A percentile compares a stretch with the other conserved stretches of the same genome.
Evolutionary conservation across 2,113 vertebrate genomes (phyloP).

Genomic region (Otus sunia): DNA sequence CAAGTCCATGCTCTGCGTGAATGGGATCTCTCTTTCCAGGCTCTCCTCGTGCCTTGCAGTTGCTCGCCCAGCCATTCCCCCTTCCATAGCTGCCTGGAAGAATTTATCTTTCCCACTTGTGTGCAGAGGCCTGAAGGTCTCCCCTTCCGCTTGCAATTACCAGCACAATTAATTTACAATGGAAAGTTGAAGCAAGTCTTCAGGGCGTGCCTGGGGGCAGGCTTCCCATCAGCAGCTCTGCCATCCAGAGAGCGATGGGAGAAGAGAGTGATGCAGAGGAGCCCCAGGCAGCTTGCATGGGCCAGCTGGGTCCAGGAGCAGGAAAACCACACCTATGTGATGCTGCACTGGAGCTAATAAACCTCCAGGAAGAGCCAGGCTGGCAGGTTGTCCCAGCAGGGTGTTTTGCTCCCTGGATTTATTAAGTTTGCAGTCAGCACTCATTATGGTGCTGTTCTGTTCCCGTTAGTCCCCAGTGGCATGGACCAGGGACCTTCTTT

Average conservation of each 20-base stretch:
- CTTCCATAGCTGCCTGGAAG: background rate
- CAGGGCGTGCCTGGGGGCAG: background rate
- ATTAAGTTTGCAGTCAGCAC: background rate
- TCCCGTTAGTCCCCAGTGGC: background rate
- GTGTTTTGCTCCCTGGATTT: background rate
- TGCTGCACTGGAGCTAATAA: background rate
- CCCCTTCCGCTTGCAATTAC: background rate
- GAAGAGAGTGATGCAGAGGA: background rate
- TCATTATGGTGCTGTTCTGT: background rate
- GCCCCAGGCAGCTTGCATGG: background rate
- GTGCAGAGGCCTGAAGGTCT: background rate
- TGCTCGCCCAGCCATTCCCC: background rate
- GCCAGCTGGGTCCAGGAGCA: background rate
- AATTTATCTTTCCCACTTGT: background rate
- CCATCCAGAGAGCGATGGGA: background rate
- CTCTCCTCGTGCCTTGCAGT: background rate
- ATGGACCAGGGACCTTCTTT: background rate
- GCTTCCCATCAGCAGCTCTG: background rate
- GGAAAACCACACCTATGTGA: background rate
- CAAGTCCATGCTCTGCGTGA: accelerated
- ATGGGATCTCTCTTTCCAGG: background rate
- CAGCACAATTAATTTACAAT: background rate
- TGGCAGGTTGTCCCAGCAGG: background rate
- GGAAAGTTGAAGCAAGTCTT: background rate
- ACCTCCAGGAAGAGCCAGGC: background rate